These are phyloP conservation scores for Pristionchus japonicus DNA, from an alignment of 2,888 invertebrate species.

Conservation along the genomic window DNA sequence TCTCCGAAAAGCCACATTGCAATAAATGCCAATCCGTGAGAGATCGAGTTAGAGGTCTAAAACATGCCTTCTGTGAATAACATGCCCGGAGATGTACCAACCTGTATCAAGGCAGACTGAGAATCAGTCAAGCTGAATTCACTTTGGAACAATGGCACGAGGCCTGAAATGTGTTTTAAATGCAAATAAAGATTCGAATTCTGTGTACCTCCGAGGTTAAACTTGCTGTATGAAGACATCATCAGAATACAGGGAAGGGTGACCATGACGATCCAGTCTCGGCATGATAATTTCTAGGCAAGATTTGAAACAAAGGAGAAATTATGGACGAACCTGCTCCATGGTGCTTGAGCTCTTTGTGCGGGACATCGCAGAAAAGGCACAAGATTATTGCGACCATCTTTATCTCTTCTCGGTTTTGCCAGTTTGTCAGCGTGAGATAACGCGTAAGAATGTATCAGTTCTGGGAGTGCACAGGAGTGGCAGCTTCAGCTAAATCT, in stretches of 20 bases:
- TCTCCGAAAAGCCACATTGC: constrained; percentile 22
- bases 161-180: neutral
- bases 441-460: no score
- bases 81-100: neutral
- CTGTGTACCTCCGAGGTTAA: neutral
- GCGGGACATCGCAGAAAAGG: neutral
- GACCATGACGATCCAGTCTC: neutral
- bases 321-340: neutral
- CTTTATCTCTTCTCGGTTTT: neutral
- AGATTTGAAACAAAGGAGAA: neutral
- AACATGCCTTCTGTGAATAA: neutral
- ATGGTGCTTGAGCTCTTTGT: neutral
- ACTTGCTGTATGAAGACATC: neutral
- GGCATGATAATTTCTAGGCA: neutral
- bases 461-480: no score
- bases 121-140: neutral
- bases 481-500: no score
- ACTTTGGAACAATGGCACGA: neutral
- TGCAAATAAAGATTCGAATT: neutral
- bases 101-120: neutral
- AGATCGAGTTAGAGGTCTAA: neutral
- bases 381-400: neutral
- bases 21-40: neutral
- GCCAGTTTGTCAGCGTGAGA: neutral
- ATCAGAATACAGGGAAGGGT: neutral